Evolutionary conservation across 2,113 vertebrate genomes (phyloP).

Genomic region (Apistogramma diplotaenia): DNA sequence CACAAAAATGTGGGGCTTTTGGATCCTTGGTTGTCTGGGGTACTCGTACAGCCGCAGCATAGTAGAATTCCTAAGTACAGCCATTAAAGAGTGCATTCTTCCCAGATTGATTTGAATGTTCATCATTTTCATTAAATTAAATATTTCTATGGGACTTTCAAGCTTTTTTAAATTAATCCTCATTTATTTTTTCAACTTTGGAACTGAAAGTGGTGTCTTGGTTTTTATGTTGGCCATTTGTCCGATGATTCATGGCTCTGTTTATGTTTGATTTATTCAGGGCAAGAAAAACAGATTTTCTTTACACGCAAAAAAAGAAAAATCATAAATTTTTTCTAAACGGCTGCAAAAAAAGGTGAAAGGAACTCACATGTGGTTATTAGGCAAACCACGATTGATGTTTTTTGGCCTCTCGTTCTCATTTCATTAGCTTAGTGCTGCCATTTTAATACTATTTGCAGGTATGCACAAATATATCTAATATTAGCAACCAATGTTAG

Average conservation of each 20-base stretch:
- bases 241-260: constrained; percentile 34
- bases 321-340: neutral
- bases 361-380: neutral
- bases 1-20: neutral
- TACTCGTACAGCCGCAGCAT: neutral
- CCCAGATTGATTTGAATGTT: neutral
- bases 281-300: neutral
- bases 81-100: neutral
- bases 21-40: neutral
- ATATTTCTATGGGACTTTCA: neutral
- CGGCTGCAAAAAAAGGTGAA: neutral
- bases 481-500: neutral
- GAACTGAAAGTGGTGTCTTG: neutral
- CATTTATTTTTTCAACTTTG: constrained; percentile 1
- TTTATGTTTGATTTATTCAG: constrained; percentile 14
- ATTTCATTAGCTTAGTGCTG: neutral
- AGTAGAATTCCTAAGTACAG: neutral
- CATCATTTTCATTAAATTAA: neutral
- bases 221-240: constrained; percentile 22
- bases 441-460: neutral
- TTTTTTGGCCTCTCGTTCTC: neutral
- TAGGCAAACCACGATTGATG: neutral
- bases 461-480: neutral
- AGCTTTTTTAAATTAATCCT: neutral
- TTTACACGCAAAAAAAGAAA: neutral